A percentile compares a stretch with the other conserved stretches of the same genome.
Evolutionary conservation across 2,113 vertebrate species (phyloP).

Genomic region (Electrona antarctica): DNA sequence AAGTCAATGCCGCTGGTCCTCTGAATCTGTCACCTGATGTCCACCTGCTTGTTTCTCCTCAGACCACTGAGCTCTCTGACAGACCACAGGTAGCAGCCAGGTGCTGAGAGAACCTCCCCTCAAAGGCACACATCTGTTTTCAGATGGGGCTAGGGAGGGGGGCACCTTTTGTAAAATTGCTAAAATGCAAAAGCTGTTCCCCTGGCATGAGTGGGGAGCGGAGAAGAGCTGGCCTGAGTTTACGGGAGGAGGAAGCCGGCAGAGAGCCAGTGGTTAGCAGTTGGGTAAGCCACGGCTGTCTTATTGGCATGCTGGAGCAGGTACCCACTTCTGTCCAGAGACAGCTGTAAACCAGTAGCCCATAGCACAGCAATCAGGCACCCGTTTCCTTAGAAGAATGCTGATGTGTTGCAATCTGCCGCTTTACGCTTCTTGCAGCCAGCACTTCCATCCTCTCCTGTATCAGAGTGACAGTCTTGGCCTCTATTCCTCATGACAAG

Average conservation of each 20-base stretch:
- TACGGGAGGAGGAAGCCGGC: slow-evolving; percentile 83
- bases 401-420: slow-evolving; percentile 87
- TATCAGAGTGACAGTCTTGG: slow-evolving; percentile 86
- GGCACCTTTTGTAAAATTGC: slow-evolving; percentile 66
- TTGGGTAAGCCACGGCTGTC: slow-evolving; percentile 83
- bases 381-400: slow-evolving; percentile 86
- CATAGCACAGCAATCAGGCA: slow-evolving; percentile 95
- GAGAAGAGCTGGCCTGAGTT: slow-evolving; percentile 82
- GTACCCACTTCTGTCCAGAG: slow-evolving; percentile 87
- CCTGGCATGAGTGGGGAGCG: slow-evolving; percentile 78
- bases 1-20: slow-evolving; percentile 53
- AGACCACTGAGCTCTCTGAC: slow-evolving; percentile 77
- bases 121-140: slow-evolving; percentile 81
- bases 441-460: slow-evolving; percentile 80
- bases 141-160: slow-evolving; percentile 53
- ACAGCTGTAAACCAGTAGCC: slow-evolving; percentile 98
- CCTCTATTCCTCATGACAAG: slow-evolving; percentile 76
- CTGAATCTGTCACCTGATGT: slow-evolving; percentile 51
- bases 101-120: slow-evolving; percentile 68
- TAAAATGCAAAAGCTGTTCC: slow-evolving; percentile 67
- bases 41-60: slow-evolving; percentile 67
- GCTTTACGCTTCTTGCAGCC: slow-evolving; percentile 78
- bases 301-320: slow-evolving; percentile 95
- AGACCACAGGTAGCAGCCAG: slow-evolving; percentile 75
- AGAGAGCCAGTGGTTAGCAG: slow-evolving; percentile 87